These are phyloP conservation scores for Ondatra zibethicus DNA, from an alignment of 2,113 vertebrate species.

Conservation along the genomic window DNA sequence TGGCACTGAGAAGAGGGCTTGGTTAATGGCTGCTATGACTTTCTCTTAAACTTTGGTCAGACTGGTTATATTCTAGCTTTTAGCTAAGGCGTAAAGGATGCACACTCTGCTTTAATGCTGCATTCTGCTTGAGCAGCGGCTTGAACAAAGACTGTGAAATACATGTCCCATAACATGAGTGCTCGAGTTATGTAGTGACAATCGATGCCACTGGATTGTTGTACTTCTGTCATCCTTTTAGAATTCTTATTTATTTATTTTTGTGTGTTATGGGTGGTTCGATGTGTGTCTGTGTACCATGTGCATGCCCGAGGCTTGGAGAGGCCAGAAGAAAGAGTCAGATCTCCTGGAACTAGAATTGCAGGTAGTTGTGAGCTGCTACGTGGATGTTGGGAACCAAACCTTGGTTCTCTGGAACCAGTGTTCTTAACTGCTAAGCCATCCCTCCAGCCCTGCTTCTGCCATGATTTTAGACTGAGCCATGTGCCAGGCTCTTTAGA, in stretches of 20 bases:
- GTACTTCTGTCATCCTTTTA: not conserved
- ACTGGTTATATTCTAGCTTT: conserved; percentile 33
- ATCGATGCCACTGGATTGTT: conserved; percentile 49
- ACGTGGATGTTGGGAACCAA: not conserved
- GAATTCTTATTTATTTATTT: not conserved
- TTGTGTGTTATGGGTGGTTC: not conserved
- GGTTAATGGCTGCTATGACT: conserved; percentile 52
- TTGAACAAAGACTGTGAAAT: conserved; percentile 53
- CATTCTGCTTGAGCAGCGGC: conserved; percentile 2
- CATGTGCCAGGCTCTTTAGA: conserved; percentile 26
- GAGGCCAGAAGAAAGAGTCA: not conserved
- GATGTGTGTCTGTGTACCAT: not conserved
- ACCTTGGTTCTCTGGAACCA: not conserved
- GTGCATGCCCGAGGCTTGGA: not conserved
- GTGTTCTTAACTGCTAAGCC: not conserved
- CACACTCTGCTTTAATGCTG: conserved; percentile 49
- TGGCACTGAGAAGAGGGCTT: not conserved
- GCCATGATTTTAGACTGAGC: conserved; percentile 32
- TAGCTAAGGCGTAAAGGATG: not conserved
- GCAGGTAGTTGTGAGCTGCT: not conserved
- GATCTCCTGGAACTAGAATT: not conserved
- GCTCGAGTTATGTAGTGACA: conserved; percentile 11
- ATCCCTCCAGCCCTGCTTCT: not conserved
- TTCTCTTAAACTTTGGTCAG: conserved; percentile 57
- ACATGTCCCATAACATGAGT: conserved; percentile 19